phyloP scores from a whole-genome alignment of 2,888 invertebrate species.

The Amblyjoppa fuscipennis region DNA sequence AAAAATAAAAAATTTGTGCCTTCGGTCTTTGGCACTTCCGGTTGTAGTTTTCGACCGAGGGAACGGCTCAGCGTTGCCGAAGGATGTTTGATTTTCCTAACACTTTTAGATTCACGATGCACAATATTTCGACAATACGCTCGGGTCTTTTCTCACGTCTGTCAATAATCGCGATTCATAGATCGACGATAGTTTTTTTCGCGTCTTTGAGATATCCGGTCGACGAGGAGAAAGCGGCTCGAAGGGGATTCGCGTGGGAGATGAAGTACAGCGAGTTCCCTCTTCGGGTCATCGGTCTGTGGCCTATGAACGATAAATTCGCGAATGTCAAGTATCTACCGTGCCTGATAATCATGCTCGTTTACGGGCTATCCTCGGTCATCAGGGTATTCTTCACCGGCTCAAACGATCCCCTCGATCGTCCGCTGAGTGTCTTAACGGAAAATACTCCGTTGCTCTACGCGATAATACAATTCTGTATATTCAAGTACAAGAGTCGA shows the following conservation, averaged over 20 bases:
- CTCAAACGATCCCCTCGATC: not conserved
- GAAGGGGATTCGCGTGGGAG: constrained; percentile 24
- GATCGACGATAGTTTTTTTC: not conserved
- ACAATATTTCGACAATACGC: not conserved
- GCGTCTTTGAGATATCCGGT: not conserved
- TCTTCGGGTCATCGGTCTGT: constrained; percentile 40
- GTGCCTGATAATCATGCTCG: not conserved
- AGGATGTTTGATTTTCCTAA: not conserved
- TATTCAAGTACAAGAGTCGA: not conserved
- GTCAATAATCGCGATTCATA: not conserved
- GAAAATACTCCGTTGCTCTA: not conserved
- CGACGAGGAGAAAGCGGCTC: constrained; percentile 6
- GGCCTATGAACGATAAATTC: constrained; percentile 52
- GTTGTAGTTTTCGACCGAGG: not conserved
- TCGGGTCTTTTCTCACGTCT: not conserved
- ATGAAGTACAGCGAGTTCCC: not conserved
- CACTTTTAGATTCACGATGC: not conserved
- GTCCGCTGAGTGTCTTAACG: not conserved
- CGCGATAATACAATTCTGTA: constrained; percentile 1
- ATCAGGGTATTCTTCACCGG: not conserved
- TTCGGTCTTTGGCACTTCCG: not conserved
- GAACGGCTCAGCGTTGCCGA: not conserved
- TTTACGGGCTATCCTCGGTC: not conserved
- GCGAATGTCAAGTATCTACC: constrained; percentile 31
- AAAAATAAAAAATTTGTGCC: too few relatives aligned